Conservation (phyloP, 2,797 vertebrate species). For the Spea hammondii region DNA sequence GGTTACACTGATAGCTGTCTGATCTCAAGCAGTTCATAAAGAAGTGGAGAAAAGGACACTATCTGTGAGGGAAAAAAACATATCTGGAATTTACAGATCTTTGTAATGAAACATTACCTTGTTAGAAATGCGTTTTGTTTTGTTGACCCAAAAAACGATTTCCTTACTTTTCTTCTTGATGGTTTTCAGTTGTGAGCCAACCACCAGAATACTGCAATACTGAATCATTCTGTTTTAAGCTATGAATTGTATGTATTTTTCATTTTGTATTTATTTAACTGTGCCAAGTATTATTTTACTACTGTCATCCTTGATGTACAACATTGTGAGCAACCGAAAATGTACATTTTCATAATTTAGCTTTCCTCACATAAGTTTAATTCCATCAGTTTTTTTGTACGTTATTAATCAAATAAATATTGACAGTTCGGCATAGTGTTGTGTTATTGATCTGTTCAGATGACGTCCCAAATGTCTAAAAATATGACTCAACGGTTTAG, state of each 20-base stretch:
- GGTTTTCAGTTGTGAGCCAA: slow-evolving; percentile 61
- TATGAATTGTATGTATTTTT: slow-evolving; percentile 66
- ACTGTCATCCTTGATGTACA: slow-evolving; percentile 73
- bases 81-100: slow-evolving; percentile 51
- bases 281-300: slow-evolving; percentile 84
- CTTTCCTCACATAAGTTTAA: slow-evolving; percentile 77
- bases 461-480: too few relatives aligned
- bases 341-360: slow-evolving; percentile 79
- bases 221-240: slow-evolving; percentile 69
- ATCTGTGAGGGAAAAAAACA: slow-evolving; percentile 27
- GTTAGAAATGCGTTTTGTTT: slow-evolving; percentile 62
- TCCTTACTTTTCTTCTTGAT: slow-evolving; percentile 63
- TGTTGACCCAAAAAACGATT: slow-evolving; percentile 57
- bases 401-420: slow-evolving; percentile 83
- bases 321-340: slow-evolving; percentile 72
- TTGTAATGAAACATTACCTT: slow-evolving; percentile 57
- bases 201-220: slow-evolving; percentile 51
- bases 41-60: slow-evolving; percentile 17
- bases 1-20: slow-evolving; percentile 35
- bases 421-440: slow-evolving; percentile 70
- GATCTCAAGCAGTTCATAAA: slow-evolving; percentile 25
- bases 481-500: too few relatives aligned
- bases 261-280: slow-evolving; percentile 78
- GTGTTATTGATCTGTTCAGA: slow-evolving; percentile 14
- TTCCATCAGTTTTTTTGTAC: slow-evolving; percentile 77